Base-by-base conservation (phyloP, 2,888 invertebrate genomes). In the Idaea aversata region DNA sequence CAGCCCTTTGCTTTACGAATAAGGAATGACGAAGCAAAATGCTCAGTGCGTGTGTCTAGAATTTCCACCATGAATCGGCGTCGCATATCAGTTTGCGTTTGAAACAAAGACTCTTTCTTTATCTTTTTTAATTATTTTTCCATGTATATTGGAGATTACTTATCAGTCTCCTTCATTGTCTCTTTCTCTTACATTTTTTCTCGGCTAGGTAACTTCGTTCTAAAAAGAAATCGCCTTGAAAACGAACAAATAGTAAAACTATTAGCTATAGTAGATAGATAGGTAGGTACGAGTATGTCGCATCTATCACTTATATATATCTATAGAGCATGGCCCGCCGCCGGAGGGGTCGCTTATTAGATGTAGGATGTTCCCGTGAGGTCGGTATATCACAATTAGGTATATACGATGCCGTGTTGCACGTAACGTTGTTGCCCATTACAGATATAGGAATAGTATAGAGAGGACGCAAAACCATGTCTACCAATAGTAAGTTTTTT, bases 381-480 rank as follows among this genome's bases (percentile, higher is more conserved):
- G 75, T 71, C 88, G 72, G 81, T 93, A 91, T 85, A 86, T 93
- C 90, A 89, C 90, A 87, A 91, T 93, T 92, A 93, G 47, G 47
- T 81, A 74, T 73, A 70, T 73, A 76, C 75, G 67, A 77, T 81
- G 82, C 74, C 80, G 84, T 80, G 83, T 77, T 77, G 80, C 87
- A 88, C 87, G 84, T 76, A 80, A 80, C 75, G 73, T 64, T 69
- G 70, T 72, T 59, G 34, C 16, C 47, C 3, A 13, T 0, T 13
- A 6, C 10, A 47, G 47, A 47, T 13, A 47, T 13, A 47, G 47
- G 47, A 47, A 47, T 47, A 47, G 13, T 38, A 13, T 47, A 47
- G 47, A 47, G 47, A 10, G 13, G 13, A 7, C 4, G 38, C 2
- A 13, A 13, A 47, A 47, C 5, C 10, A 47, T 13, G 5, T 47